Evolutionary conservation across 1,140 invertebrate species (phyloP).

Genomic region (Holotrichia oblita): DNA sequence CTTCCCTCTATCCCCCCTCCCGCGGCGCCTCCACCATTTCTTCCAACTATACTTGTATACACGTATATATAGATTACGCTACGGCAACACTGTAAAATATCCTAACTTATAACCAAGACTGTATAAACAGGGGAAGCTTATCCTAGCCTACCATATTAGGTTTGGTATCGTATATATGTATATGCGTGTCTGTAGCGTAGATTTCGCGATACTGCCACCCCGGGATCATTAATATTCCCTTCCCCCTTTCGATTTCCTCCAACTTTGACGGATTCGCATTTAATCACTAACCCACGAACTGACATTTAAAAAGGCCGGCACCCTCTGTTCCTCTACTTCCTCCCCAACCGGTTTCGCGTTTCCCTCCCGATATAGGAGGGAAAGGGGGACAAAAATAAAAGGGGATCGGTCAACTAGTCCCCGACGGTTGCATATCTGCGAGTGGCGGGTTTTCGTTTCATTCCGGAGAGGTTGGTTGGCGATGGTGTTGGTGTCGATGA

Average conservation of each 20-base stretch:
- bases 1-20: neutral
- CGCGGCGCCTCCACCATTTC: too few relatives aligned
- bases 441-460: neutral
- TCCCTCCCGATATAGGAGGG: neutral
- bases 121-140: too few relatives aligned
- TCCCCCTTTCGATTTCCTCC: neutral
- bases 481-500: neutral
- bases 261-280: conserved; percentile 8
- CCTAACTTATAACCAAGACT: too few relatives aligned
- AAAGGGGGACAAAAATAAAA: too few relatives aligned
- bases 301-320: conserved; percentile 13
- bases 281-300: conserved; percentile 9
- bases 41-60: neutral
- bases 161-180: too few relatives aligned
- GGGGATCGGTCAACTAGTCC: neutral
- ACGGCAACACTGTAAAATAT: too few relatives aligned
- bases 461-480: neutral
- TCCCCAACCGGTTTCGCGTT: neutral
- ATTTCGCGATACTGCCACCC: too few relatives aligned
- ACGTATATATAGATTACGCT: neutral
- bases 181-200: too few relatives aligned
- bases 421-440: neutral
- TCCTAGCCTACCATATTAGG: too few relatives aligned
- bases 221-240: conserved; percentile 36
- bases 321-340: neutral